A percentile compares a stretch with the other conserved stretches of the same genome.
These are phyloP conservation scores for Neosilurus hyrtlii DNA, from an alignment of 2,797 vertebrate genomes.

Conservation along the genomic window DNA sequence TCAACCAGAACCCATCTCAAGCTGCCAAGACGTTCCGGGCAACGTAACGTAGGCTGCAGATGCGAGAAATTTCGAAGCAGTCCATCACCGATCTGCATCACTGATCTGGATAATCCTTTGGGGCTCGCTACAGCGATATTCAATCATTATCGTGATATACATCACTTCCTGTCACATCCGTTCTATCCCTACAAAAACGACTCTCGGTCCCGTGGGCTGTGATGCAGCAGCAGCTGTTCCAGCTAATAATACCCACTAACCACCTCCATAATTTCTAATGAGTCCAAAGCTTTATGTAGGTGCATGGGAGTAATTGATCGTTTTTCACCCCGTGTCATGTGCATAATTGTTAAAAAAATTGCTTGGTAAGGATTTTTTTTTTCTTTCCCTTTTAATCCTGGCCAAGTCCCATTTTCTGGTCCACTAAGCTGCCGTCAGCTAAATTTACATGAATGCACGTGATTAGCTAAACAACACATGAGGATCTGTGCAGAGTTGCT, in stretches of 20 bases:
- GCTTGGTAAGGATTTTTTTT: background rate
- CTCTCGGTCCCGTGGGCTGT: background rate
- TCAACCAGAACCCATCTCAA: background rate
- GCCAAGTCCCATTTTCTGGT: background rate
- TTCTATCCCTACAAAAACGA: background rate
- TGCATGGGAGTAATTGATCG: background rate
- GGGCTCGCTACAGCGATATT: background rate
- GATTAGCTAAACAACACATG: background rate
- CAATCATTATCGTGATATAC: background rate
- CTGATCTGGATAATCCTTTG: conserved; percentile 1
- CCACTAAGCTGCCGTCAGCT: background rate
- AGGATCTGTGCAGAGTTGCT: background rate
- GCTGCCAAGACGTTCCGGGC: background rate
- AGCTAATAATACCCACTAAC: background rate
- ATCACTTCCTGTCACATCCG: background rate
- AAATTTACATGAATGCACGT: background rate
- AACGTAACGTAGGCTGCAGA: background rate
- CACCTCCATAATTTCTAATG: background rate
- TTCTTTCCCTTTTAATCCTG: background rate
- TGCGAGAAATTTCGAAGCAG: background rate
- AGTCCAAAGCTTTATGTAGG: background rate
- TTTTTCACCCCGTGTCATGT: background rate
- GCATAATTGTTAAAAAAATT: background rate
- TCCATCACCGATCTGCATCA: background rate
- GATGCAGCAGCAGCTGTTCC: background rate